phyloP scores from a whole-genome alignment of 2,797 vertebrate species.

The Numenius phaeopus region DNA sequence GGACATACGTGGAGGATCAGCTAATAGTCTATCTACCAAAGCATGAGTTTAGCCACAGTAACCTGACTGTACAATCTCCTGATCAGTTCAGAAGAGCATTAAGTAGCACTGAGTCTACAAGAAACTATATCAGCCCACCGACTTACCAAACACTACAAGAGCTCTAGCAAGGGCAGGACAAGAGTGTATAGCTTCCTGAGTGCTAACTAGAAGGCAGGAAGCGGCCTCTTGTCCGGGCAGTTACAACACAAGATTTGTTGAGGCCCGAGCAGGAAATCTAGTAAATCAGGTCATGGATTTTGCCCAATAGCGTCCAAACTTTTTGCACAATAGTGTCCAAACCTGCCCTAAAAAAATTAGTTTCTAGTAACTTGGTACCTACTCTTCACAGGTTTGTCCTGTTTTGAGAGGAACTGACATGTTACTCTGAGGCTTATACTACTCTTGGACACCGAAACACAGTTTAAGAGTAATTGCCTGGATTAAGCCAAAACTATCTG shows the following conservation, averaged over 20 bases:
- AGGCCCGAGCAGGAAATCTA: background rate
- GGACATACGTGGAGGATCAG: background rate
- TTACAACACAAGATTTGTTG: background rate
- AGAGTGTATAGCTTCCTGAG: background rate
- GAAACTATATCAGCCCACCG: background rate
- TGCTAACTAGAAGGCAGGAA: background rate
- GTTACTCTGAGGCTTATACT: background rate
- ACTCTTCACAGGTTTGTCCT: background rate
- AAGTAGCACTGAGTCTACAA: background rate
- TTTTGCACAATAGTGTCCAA: background rate
- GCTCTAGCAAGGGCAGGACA: background rate
- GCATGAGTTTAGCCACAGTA: background rate
- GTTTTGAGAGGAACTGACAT: background rate
- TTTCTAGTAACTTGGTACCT: background rate
- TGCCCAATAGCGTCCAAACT: background rate
- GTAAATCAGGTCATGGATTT: background rate
- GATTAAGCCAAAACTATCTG: background rate
- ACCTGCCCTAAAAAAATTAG: background rate
- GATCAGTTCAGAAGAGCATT: background rate
- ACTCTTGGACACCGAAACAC: background rate
- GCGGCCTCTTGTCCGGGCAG: rapidly evolving
- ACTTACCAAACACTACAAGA: background rate
- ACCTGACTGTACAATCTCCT: background rate
- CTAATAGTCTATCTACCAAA: background rate
- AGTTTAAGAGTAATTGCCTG: background rate